Evolutionary conservation across 35 echinoderm and acorn worm genomes (phyloP), one percentile per base, ranked within the genome.

Genomic region (Nesometra sesokonis): DNA sequence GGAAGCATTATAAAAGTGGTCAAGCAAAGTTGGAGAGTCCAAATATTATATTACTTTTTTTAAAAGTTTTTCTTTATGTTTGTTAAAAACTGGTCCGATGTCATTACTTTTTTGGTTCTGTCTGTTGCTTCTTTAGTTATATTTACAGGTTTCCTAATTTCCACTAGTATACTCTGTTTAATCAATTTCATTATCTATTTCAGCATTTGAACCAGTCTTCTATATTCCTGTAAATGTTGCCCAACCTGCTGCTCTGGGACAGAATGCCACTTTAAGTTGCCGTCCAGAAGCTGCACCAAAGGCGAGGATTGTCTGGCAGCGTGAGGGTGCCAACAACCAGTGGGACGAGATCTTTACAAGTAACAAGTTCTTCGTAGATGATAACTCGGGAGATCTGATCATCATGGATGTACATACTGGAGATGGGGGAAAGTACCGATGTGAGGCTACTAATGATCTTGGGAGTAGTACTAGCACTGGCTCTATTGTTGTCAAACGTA

Each of bases 161-260:
- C 77, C 23, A 5, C 27, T 67, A n/a, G 9, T 30, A 43, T 43
- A 43, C 4, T 4, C 2, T 36, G 4, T 82, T n/a, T n/a, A 5
- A 5, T 36, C n/a, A 5, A 34, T 32, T 34, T n/a, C 3, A 23
- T 39, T 84, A 39, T 23, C 33, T 30, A n/a, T 81, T 82, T 35
- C 86, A 97, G 95, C 95, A 35, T 84, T 97, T 32, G 35, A 82
- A 33, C 95, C 95, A 33, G 87, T 33, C 38, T 97, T 97, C 57
- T 37, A 79, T 1, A 85, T 35, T 11, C 77, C 84, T 11, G 57
- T 94, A 27, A 78, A 37, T 37, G 31, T 17, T 5, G 83, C 93
- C 35, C 89, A 93, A 77, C 92, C 95, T 77, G 95, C 95, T 43
- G 89, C 95, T n/a, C 85, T 80, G 29, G 80, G 84, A 2, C 92